Conservation (phyloP, 1,140 invertebrate genomes). For the Papilio machaon region DNA sequence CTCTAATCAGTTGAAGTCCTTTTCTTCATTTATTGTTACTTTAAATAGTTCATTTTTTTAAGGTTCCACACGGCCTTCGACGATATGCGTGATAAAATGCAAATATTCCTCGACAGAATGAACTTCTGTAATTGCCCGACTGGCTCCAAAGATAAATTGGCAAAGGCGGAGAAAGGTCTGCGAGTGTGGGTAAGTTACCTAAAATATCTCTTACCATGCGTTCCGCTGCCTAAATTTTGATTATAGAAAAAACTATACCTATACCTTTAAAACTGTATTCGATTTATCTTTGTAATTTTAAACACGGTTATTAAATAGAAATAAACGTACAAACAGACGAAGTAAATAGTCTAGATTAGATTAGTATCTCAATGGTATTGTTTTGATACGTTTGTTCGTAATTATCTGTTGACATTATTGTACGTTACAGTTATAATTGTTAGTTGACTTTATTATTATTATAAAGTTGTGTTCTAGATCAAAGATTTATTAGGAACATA, state of each 20-base stretch:
- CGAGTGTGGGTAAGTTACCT: background rate
- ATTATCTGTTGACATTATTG: background rate
- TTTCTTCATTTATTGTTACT: no score
- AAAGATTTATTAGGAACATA: no score
- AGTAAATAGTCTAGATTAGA: conserved; percentile 18
- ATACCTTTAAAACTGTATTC: background rate
- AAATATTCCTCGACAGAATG: background rate
- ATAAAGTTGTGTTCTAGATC: background rate
- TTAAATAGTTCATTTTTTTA: background rate
- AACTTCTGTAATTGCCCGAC: background rate
- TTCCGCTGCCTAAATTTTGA: background rate
- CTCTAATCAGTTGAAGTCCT: no score
- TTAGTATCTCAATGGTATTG: background rate
- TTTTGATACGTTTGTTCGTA: background rate
- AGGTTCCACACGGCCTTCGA: background rate
- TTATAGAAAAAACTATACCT: background rate
- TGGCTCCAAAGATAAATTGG: background rate
- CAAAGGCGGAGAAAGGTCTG: background rate
- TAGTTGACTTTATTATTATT: background rate
- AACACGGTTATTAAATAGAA: conserved; percentile 2
- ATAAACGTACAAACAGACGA: conserved; percentile 22
- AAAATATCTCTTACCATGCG: background rate
- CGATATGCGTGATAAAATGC: background rate
- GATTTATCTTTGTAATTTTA: background rate
- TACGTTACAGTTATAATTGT: background rate